Evolutionary conservation across 2,113 vertebrate species (phyloP).

Genomic region (Mus pahari): DNA sequence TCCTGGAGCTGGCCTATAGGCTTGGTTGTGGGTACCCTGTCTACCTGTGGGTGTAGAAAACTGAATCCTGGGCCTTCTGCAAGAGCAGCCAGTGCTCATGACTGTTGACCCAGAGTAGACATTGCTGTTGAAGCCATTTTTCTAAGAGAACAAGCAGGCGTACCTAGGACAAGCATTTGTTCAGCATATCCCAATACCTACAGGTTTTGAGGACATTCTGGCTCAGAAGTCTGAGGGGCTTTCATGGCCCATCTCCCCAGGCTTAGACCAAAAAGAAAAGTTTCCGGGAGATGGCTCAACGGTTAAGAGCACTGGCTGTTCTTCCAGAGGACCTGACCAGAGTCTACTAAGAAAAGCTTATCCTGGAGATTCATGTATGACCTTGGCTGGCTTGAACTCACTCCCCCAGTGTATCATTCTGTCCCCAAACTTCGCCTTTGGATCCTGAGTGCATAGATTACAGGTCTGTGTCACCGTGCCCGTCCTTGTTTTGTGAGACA

Average conservation of each 20-base stretch:
- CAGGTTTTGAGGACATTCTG: conserved; percentile 86
- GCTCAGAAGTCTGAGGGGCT: not conserved
- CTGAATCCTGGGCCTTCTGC: not conserved
- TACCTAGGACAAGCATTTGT: conserved; percentile 92
- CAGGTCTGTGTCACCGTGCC: too few relatives aligned
- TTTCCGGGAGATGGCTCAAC: not conserved
- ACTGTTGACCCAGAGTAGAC: not conserved
- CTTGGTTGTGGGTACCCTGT: not conserved
- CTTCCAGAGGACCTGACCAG: not conserved
- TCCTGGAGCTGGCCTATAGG: too few relatives aligned
- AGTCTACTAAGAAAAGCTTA: not conserved
- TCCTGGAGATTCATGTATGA: not conserved
- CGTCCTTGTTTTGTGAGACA: not conserved
- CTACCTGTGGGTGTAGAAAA: too few relatives aligned
- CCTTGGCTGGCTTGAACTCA: not conserved
- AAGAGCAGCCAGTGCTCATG: not conserved
- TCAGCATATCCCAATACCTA: conserved; percentile 94
- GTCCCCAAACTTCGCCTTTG: not conserved
- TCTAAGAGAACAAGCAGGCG: not conserved
- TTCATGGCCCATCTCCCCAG: too few relatives aligned
- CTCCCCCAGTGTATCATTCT: not conserved
- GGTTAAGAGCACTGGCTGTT: not conserved
- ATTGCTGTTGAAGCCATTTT: not conserved
- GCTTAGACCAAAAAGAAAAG: not conserved
- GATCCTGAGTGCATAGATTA: not conserved